Conservation (phyloP, 2,113 vertebrate species). For the Tachysurus fulvidraco region DNA sequence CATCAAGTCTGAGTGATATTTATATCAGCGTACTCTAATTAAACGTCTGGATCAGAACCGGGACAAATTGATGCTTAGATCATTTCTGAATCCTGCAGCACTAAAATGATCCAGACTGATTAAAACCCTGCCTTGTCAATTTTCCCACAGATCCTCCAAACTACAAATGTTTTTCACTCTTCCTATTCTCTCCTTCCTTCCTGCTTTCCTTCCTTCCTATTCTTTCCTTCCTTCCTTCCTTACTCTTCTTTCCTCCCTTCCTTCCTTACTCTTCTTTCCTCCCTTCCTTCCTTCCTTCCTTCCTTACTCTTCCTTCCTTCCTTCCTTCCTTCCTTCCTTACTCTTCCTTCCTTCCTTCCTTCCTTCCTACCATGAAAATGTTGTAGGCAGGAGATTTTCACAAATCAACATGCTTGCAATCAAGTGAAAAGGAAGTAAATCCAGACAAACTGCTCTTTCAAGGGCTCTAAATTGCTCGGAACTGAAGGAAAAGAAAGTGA, state of each 20-base stretch:
- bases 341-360: not conserved
- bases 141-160: slow-evolving; percentile 29
- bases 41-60: not conserved
- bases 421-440: slow-evolving; percentile 58
- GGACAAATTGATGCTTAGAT: slow-evolving; percentile 13
- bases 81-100: slow-evolving; percentile 26
- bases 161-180: slow-evolving; percentile 14
- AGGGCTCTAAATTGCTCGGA: slow-evolving; percentile 47
- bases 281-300: not conserved
- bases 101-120: slow-evolving; percentile 11
- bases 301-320: not conserved
- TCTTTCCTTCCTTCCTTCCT: too few species aligned
- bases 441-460: slow-evolving; percentile 50
- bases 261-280: too few species aligned
- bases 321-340: not conserved
- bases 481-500: slow-evolving; percentile 49
- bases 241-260: too few species aligned
- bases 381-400: slow-evolving; percentile 49
- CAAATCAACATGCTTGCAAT: slow-evolving; percentile 55
- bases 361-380: slow-evolving; percentile 22
- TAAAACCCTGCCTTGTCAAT: slow-evolving; percentile 23
- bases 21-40: not conserved
- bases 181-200: not conserved
- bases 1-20: slow-evolving; percentile 3
- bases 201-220: not conserved